Evolutionary conservation across 2,113 vertebrate species (phyloP), one percentile per base, ranked within the genome.

Genomic region (Pyxicephalus adspersus): DNA sequence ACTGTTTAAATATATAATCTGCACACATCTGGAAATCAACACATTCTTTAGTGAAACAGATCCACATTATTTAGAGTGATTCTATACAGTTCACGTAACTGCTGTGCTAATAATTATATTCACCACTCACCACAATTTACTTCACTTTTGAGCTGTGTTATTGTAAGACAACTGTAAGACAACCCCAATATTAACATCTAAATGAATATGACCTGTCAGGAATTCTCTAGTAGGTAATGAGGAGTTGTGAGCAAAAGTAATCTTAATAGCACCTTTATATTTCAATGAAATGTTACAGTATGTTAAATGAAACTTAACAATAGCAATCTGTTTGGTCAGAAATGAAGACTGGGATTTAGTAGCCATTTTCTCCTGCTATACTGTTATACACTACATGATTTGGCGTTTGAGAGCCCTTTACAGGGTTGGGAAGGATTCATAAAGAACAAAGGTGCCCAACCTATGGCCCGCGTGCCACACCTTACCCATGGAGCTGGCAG

Each of bases 11-110:
- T 72, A 55, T 72, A 72, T 72, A 29, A 72, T 51, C 50, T 72
- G 68, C 51, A 72, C 51, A 72, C 68, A 72, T 72, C 68, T 72
- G 68, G 68, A 72, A 72, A 55, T 55, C 26, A 29, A 57, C 20
- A 72, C 52, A 72, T 72, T 72, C 68, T 15, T 55, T 18, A 55
- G 50, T 72, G 26, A 72, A 55, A 51, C 29, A 57, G 19, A 29
- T 72, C 68, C 50, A 55, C 23, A 72, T 55, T 72, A 72, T 72
- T 55, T 55, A 55, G 25, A 31, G 25, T n/a, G 25, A 31, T n/a
- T 57, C 8, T 57, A 11, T 54, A 4, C 16, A 52, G 31, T 18
- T 71, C 51, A n/a, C 29, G 26, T 22, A 31, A 54, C 50, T 55
- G 68, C 51, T 55, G 68, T 13, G 51, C 28, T 29, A 5, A 4